Base-by-base conservation (phyloP, 2,113 vertebrate species). In the Tinamus guttatus region DNA sequence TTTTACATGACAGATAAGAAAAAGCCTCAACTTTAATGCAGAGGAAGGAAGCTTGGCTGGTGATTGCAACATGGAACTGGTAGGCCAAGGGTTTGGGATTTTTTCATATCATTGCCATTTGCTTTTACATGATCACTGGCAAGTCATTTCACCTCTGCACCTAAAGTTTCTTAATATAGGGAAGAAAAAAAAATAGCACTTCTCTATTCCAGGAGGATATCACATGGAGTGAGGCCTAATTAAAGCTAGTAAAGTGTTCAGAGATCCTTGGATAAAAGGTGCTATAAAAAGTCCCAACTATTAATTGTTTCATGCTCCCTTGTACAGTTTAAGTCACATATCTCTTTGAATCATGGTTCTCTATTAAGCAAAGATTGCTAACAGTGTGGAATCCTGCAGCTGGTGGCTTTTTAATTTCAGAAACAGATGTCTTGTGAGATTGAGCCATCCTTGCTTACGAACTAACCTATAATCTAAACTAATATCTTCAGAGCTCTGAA, bases 211-310 rank as follows among this genome's bases (percentile, higher is more conserved):
- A 79, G 41, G 43, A 0, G 36, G 94, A 77, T 91, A 74, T 54
- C 27, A 30, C 59, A 73, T 64, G 41, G 68, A 67, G 34, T 70
- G 78, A 83, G 18, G 28, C 64, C 91, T 79, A 92, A 96, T 94
- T 96, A 96, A 94, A 86, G 9, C 38, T 77, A 79, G 58, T 40
- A 92, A 92, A 94, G 52, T 36, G 43, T 65, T 92, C 85, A 81
- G 85, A 95, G 88, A 86, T 94, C 52, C 38, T 96, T 88, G 65
- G 90, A 93, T 95, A 83, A 94, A 95, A 91, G 82, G 28, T 93
- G 36, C 34, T 95, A 81, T 81, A 88, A 88, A 90, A 95, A 86
- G 90, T 93, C 81, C n/a, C 52, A 90, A 45, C 43, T 81, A 86
- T 93, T 96, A 95, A 96, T 96, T 95, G 79, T 80, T 86, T 93